phyloP scores from a whole-genome alignment of 2,113 vertebrate genomes.

The Pongo abelii region DNA sequence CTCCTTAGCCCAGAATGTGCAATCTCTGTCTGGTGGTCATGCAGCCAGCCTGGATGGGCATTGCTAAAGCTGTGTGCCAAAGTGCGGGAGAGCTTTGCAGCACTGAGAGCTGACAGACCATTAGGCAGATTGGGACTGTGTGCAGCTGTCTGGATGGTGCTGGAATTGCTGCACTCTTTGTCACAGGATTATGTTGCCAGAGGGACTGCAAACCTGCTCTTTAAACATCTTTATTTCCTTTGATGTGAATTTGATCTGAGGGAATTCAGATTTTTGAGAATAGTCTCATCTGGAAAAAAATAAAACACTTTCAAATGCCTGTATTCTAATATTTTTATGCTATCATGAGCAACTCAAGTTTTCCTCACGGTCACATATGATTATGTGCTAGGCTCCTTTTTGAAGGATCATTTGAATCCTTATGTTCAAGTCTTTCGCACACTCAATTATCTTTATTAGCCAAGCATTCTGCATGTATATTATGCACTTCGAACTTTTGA shows the following conservation, averaged over 20 bases:
- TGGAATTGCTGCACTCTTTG: constrained; percentile 33
- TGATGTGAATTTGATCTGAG: constrained; percentile 54
- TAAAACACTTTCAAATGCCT: background rate
- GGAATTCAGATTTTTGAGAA: constrained; percentile 55
- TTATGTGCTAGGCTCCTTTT: constrained; percentile 11
- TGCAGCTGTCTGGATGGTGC: background rate
- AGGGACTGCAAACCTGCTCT: background rate
- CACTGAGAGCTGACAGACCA: constrained; percentile 6
- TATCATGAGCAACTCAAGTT: constrained; percentile 16
- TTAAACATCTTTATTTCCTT: constrained; percentile 67
- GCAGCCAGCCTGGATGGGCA: background rate
- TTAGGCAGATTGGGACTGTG: background rate
- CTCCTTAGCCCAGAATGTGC: background rate
- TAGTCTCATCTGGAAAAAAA: constrained; percentile 28
- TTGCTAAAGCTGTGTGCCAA: constrained; percentile 3
- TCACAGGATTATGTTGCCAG: constrained; percentile 5
- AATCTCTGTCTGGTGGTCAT: background rate
- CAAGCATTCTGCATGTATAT: constrained; percentile 17
- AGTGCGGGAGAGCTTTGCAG: background rate
- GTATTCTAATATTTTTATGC: constrained; percentile 24
- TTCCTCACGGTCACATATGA: constrained; percentile 19
- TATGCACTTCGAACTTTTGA: constrained; percentile 31
- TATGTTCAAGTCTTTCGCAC: constrained; percentile 35
- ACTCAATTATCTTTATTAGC: constrained; percentile 59
- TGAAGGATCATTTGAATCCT: constrained; percentile 36